Percentiles rank a stretch among this genome's conserved stretches.
phyloP scores from a whole-genome alignment of 2,888 invertebrate species.

The Polydrusus tereticollis region DNA sequence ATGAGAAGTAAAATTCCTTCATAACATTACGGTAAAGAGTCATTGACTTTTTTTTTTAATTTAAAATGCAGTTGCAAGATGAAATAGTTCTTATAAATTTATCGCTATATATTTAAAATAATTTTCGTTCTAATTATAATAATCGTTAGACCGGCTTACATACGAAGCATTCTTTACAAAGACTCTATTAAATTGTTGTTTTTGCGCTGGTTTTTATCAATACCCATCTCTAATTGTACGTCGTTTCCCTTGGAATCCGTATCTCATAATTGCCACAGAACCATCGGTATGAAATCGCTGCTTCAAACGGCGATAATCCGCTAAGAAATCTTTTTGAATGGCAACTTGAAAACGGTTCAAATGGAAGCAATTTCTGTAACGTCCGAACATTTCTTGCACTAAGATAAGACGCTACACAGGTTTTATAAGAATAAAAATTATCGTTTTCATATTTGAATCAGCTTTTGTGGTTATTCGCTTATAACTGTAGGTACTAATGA shows the following conservation, averaged over 20 bases:
- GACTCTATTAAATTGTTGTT: conserved; percentile 27
- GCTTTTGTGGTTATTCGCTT: neutral
- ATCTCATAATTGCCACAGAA: conserved; percentile 41
- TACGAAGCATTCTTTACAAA: conserved; percentile 14
- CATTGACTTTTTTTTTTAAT: too few relatives aligned
- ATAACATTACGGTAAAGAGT: too few relatives aligned
- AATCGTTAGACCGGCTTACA: conserved; percentile 10
- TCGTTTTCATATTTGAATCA: neutral
- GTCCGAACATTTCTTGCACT: conserved; percentile 21
- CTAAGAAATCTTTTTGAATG: conserved; percentile 30
- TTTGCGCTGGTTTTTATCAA: conserved; percentile 35
- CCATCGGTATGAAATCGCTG: conserved; percentile 38
- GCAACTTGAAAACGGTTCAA: conserved; percentile 35
- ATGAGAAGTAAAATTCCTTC: too few relatives aligned
- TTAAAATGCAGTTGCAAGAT: neutral
- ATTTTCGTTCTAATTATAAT: neutral
- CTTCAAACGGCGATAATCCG: conserved; percentile 39
- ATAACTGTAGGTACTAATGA: neutral
- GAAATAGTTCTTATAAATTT: neutral
- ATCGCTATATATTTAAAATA: neutral
- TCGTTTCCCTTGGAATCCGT: conserved; percentile 41
- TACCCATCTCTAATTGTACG: conserved; percentile 42
- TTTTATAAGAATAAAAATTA: neutral
- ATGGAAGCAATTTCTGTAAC: conserved; percentile 38
- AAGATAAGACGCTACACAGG: conserved; percentile 8